Evolutionary conservation across 2,113 vertebrate species (phyloP), one percentile per base, ranked within the genome.

Genomic region (Chaetorhynchus papuensis): DNA sequence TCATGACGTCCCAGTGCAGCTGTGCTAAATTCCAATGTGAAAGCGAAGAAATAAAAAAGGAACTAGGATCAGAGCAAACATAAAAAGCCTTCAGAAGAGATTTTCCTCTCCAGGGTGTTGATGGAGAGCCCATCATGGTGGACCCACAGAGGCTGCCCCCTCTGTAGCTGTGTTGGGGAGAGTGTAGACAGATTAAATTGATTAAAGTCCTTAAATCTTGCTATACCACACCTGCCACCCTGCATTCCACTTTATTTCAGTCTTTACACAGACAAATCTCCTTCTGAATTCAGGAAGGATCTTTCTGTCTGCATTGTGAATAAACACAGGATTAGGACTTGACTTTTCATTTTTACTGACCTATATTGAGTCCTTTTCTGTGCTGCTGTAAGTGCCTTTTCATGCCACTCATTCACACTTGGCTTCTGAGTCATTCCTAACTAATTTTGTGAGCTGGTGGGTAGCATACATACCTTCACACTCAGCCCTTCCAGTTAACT

Each of bases 371-470:
- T 60, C 47, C 47, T 8, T 66, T 85, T 88, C 47, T 83, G 44
- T 52, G 53, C 84, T 54, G 63, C n/a, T 83, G 27, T 54, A 80
- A 93, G 80, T 87, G 74, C 59, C 89, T 72, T 80, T 66, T 50
- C 78, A 70, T 88, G 92, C 60, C 84, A 82, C 45, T 83, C 42
- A n/a, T 78, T 93, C 82, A 88, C 63, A 15, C 42, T 96, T 88
- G 10, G 15, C 56, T 97, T 94, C 84, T 95, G 85, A 94, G 71
- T 94, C 82, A 96, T 72, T 83, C 47, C 83, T 75, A 93, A 75
- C 86, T 93, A 81, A 95, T 95, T 96, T 89, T 95, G 83, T 66
- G 70, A 93, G 42, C 71, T 93, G 56, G 95, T 93, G 91, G 90
- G 91, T 42, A 92, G 91, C 39, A 42, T 54, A 66, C 30, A 5